Evolutionary conservation across 2,888 invertebrate genomes (phyloP).

Genomic region (Thymelicus lineola): DNA sequence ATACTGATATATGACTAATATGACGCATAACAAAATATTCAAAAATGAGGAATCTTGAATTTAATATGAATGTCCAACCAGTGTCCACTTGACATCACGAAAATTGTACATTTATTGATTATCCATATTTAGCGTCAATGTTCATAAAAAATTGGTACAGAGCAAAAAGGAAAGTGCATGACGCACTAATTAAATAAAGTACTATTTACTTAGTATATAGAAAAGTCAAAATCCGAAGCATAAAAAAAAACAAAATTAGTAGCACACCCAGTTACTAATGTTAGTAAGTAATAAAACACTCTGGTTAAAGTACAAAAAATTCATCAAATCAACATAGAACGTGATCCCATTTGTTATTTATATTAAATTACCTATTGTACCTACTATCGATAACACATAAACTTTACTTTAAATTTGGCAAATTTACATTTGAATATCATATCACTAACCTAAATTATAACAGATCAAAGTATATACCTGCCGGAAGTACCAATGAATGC

Average conservation of each 20-base stretch:
- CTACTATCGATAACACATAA: background rate
- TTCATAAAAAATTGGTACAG: background rate
- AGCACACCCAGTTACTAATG: conserved; percentile 63
- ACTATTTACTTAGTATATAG: background rate
- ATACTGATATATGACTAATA: background rate
- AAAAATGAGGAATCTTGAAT: background rate
- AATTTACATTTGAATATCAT: background rate
- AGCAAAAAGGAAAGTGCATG: background rate
- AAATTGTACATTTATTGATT: background rate
- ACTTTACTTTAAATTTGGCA: background rate
- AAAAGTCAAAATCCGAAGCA: conserved; percentile 19
- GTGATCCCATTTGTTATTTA: conserved; percentile 11
- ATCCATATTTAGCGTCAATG: background rate
- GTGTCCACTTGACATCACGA: background rate
- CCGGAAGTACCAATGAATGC: conserved; percentile 25
- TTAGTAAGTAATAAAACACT: conserved; percentile 51
- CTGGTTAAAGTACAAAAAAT: conserved; percentile 14
- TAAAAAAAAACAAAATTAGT: conserved; percentile 45
- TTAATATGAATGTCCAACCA: background rate
- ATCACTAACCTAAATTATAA: background rate
- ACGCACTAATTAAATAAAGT: background rate
- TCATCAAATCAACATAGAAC: conserved; percentile 8
- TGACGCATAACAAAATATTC: background rate
- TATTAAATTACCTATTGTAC: too few relatives aligned
- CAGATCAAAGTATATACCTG: conserved; percentile 1